A percentile compares a stretch with the other conserved stretches of the same genome.
phyloP scores from a whole-genome alignment of 2,113 vertebrate genomes.

The Paramormyrops kingsleyae region DNA sequence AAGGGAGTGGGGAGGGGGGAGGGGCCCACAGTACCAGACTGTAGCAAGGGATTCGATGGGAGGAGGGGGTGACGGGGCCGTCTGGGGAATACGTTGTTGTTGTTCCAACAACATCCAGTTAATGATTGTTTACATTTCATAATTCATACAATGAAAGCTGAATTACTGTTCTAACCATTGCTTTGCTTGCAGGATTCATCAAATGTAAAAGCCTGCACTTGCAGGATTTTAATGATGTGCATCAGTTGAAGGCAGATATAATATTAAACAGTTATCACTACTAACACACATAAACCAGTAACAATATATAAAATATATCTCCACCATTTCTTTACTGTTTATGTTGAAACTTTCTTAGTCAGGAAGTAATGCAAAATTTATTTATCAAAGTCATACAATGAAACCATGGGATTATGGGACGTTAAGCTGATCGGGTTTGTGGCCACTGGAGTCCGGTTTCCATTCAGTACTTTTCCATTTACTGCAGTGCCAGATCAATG shows the following conservation, averaged over 20 bases:
- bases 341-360: not conserved
- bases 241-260: not conserved
- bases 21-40: not conserved
- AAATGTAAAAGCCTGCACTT: not conserved
- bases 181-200: not conserved
- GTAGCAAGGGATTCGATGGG: not conserved
- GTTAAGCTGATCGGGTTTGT: not conserved
- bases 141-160: not conserved
- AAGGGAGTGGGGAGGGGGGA: too few relatives aligned
- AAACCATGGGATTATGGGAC: not conserved
- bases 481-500: not conserved
- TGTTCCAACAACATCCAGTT: not conserved
- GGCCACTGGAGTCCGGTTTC: not conserved
- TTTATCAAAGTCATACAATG: not conserved
- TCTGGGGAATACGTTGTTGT: not conserved
- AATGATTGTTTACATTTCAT: not conserved
- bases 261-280: not conserved
- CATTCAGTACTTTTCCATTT: not conserved
- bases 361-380: not conserved
- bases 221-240: not conserved
- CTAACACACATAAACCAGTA: not conserved
- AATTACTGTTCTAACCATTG: not conserved
- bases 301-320: not conserved
- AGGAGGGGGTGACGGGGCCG: not conserved
- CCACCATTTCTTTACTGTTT: not conserved